A percentile compares a stretch with the other conserved stretches of the same genome.
Evolutionary conservation across 2,888 invertebrate genomes (phyloP).

Genomic region (Aleiodes testaceus): DNA sequence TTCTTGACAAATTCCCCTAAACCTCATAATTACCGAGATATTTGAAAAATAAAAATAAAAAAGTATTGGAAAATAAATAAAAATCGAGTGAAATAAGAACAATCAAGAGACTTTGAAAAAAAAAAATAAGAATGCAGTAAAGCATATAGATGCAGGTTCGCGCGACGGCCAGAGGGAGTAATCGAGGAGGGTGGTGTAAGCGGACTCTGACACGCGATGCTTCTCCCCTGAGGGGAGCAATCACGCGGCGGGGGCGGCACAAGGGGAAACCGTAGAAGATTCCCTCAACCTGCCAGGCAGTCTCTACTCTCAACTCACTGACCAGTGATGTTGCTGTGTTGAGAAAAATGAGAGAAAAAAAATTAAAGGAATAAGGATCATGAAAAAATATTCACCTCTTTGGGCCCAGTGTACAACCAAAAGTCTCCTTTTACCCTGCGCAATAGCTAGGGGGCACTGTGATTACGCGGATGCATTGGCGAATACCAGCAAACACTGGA

Average conservation of each 20-base stretch:
- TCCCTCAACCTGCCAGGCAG: conserved; percentile 50
- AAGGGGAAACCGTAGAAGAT: conserved; percentile 54
- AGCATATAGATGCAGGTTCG: conserved; percentile 32
- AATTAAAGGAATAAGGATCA: conserved; percentile 36
- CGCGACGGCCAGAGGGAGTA: conserved; percentile 50
- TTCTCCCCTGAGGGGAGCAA: conserved; percentile 69
- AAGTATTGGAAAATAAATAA: conserved; percentile 33
- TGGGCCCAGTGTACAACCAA: conserved; percentile 44
- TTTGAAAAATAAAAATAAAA: too few species aligned
- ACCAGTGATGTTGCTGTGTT: conserved; percentile 24
- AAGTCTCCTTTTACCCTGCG: conserved; percentile 33
- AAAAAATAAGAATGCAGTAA: conserved; percentile 49
- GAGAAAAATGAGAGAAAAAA: conserved; percentile 36
- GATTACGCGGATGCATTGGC: conserved; percentile 68
- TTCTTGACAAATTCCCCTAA: too few species aligned
- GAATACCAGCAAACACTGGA: conserved; percentile 46
- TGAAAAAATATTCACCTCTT: conserved; percentile 42
- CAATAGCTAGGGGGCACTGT: conserved; percentile 69
- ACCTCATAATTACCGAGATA: too few species aligned
- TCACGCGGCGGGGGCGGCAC: conserved; percentile 71
- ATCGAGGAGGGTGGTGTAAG: conserved; percentile 63
- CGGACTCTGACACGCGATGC: conserved; percentile 72
- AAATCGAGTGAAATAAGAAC: conserved; percentile 44
- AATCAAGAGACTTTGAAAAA: conserved; percentile 52
- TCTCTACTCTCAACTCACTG: conserved; percentile 43